These are phyloP conservation scores for Eupleurogrammus muticus DNA, from an alignment of 2,797 vertebrate genomes.

Conservation along the genomic window DNA sequence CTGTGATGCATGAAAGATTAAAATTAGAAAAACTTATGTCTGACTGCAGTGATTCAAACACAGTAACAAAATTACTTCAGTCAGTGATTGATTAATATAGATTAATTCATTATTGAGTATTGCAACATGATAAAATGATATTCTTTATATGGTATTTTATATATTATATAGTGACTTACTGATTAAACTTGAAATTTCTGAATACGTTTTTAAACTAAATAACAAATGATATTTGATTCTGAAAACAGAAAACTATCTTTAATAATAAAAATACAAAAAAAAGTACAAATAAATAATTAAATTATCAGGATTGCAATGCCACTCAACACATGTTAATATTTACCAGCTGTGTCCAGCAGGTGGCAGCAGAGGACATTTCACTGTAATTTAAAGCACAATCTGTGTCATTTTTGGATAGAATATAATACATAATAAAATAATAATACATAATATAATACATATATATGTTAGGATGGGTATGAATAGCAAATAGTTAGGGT, in stretches of 20 bases:
- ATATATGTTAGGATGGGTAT: too few relatives aligned
- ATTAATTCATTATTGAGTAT: not conserved
- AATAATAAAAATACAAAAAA: not conserved
- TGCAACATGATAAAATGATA: not conserved
- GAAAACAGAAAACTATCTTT: too few relatives aligned
- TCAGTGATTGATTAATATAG: not conserved
- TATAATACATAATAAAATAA: not conserved
- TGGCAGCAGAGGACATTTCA: constrained; percentile 41
- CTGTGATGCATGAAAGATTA: not conserved
- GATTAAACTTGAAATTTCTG: not conserved
- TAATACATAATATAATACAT: too few relatives aligned
- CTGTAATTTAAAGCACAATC: not conserved
- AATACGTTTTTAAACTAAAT: not conserved
- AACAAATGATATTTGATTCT: not conserved
- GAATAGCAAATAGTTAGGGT: too few relatives aligned
- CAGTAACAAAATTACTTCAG: not conserved
- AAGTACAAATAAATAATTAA: too few relatives aligned
- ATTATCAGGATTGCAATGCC: too few relatives aligned
- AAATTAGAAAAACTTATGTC: not conserved
- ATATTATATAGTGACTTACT: too few relatives aligned
- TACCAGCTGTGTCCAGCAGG: constrained; percentile 33
- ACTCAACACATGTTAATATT: not conserved
- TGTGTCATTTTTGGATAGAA: not conserved
- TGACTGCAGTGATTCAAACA: not conserved
- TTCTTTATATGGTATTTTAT: not conserved